Evolutionary conservation across 2,797 vertebrate genomes (phyloP), one percentile per base, ranked within the genome.

Genomic region (Myripristis murdjan): DNA sequence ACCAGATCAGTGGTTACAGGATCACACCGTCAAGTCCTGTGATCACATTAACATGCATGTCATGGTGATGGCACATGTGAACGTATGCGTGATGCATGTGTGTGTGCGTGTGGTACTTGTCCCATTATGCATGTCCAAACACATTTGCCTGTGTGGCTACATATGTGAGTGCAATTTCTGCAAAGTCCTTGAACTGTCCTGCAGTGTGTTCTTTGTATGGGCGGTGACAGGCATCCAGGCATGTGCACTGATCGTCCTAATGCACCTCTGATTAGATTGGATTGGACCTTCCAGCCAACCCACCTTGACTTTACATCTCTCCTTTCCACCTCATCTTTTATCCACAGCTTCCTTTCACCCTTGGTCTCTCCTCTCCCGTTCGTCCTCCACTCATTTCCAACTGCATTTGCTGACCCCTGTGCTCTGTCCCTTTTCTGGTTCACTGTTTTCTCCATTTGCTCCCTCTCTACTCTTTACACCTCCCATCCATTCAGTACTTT

Each of bases 181-280:
- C 47, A 47, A 72, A 79, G 90, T 85, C 84, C 83, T 88, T 85
- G 84, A 88, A 75, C 61, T 71, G 77, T 62, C 67, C 68, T 82
- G n/a, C n/a, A 7, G 39, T 22, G 55, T 73, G 75, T 26, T 61
- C 47, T 53, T 41, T 71, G 61, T 74, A 55, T 69, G 20, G 11
- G 28, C 51, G 70, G 76, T 81, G 77, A 83, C 70, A 66, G 73
- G 55, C 69, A 63, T 56, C 61, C 64, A 69, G 70, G 72, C 65
- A 22, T 84, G 81, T 66, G 55, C 70, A 86, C 81, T 63, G 85
- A 87, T 88, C 80, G 83, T 53, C 65, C 83, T 87, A 84, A 86
- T 79, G 84, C 66, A 70, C 70, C 60, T 1, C 73, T 82, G 76
- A 89, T 89, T 81, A 55, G 51, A 86, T 83, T 85, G 79, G 76